Conservation (phyloP, 2,113 vertebrate genomes). For the Grus americana region DNA sequence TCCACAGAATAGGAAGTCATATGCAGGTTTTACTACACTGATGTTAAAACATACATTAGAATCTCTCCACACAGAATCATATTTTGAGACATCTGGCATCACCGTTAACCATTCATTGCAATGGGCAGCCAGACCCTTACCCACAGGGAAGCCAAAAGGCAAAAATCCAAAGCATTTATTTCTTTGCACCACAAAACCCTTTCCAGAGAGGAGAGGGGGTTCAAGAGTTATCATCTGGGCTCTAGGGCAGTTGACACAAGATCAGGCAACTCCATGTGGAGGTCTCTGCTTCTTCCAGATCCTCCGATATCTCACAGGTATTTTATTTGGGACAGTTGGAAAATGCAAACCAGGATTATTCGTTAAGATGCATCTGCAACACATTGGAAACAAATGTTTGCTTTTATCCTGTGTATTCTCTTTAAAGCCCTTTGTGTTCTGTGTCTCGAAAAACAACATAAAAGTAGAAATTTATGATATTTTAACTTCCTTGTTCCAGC, state of each 20-base stretch:
- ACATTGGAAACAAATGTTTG: not conserved
- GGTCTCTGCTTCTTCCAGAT: not conserved
- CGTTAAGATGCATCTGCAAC: not conserved
- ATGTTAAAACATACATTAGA: not conserved
- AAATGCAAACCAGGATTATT: not conserved
- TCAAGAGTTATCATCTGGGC: not conserved
- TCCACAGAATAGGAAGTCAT: not conserved
- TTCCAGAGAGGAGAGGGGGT: not conserved
- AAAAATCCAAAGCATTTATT: not conserved
- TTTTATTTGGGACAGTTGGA: not conserved
- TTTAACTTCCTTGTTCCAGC: not conserved
- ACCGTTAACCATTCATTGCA: fast-evolving
- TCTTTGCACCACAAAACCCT: not conserved
- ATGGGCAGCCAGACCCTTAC: not conserved
- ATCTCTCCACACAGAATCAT: not conserved
- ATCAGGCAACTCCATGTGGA: not conserved
- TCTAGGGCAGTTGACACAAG: not conserved
- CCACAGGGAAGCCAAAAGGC: not conserved
- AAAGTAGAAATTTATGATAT: not conserved
- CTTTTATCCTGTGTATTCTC: not conserved
- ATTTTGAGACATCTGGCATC: not conserved
- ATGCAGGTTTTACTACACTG: not conserved
- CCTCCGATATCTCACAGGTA: not conserved
- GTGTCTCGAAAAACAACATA: not conserved
- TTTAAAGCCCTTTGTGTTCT: not conserved